A percentile compares a stretch with the other conserved stretches of the same genome.
Evolutionary conservation across 2,888 invertebrate genomes (phyloP).

Genomic region (Nephrotoma appendiculata): DNA sequence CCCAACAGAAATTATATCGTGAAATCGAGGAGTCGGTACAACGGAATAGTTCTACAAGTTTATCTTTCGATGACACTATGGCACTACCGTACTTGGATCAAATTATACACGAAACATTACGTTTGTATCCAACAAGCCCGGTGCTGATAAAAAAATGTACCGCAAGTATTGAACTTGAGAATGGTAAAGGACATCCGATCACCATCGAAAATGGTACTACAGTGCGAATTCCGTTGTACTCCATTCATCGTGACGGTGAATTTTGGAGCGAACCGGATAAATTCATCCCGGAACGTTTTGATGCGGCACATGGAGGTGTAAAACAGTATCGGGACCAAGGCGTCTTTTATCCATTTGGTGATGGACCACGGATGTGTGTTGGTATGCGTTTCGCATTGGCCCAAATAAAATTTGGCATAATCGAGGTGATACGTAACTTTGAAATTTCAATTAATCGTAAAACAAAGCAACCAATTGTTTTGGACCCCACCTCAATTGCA

Average conservation of each 20-base stretch:
- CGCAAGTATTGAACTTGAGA: background rate
- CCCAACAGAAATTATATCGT: slow-evolving; percentile 19
- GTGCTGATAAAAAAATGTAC: background rate
- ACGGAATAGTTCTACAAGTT: background rate
- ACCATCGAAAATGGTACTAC: background rate
- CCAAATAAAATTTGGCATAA: slow-evolving; percentile 1
- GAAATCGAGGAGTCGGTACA: slow-evolving; percentile 15
- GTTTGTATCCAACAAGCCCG: background rate
- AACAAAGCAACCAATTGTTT: slow-evolving; percentile 4
- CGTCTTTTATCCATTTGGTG: slow-evolving; percentile 8
- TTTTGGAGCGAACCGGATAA: slow-evolving; percentile 7
- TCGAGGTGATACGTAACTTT: background rate
- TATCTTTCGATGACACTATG: background rate
- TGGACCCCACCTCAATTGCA: background rate
- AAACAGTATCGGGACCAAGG: slow-evolving; percentile 9
- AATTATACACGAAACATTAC: slow-evolving; percentile 19
- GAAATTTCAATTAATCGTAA: background rate
- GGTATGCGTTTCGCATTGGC: slow-evolving; percentile 5
- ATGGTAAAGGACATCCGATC: background rate
- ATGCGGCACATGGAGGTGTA: slow-evolving; percentile 2
- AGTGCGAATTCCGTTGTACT: background rate
- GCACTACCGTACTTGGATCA: slow-evolving; percentile 24
- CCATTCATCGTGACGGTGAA: background rate
- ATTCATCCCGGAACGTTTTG: slow-evolving; percentile 9
- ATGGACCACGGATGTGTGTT: slow-evolving; percentile 7